Percentiles rank a stretch among this genome's conserved stretches.
Conservation (phyloP, 2,113 vertebrate species). For the Lagopus leucura region DNA sequence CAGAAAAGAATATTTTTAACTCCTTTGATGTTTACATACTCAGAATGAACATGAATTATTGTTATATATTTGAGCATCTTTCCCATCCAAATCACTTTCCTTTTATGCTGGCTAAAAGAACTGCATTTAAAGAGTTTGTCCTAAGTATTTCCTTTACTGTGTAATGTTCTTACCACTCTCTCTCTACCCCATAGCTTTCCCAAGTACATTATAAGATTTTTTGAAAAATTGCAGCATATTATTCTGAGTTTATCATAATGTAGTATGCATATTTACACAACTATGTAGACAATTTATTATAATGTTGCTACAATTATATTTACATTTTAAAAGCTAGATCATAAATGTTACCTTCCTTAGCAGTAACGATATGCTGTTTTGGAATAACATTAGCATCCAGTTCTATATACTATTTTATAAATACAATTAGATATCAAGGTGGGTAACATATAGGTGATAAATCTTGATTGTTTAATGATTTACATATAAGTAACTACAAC, state of each 20-base stretch:
- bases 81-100: background rate
- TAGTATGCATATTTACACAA: background rate
- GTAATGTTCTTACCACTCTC: background rate
- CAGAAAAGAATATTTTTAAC: background rate
- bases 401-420: background rate
- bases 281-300: background rate
- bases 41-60: background rate
- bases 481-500: background rate
- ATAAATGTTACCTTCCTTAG: background rate
- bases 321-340: background rate
- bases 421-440: background rate
- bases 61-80: background rate
- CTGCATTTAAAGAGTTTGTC: background rate
- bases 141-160: background rate
- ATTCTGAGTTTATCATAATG: background rate
- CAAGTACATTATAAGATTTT: background rate
- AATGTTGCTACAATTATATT: background rate
- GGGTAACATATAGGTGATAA: background rate
- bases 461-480: background rate
- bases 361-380: background rate
- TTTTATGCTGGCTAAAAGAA: too few relatives aligned
- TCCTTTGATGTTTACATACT: background rate
- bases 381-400: background rate
- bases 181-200: background rate
- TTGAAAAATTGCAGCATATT: background rate